Percentiles rank a stretch among this genome's conserved stretches.
phyloP scores from a whole-genome alignment of 2,888 invertebrate species.

The Harpalus rufipes region DNA sequence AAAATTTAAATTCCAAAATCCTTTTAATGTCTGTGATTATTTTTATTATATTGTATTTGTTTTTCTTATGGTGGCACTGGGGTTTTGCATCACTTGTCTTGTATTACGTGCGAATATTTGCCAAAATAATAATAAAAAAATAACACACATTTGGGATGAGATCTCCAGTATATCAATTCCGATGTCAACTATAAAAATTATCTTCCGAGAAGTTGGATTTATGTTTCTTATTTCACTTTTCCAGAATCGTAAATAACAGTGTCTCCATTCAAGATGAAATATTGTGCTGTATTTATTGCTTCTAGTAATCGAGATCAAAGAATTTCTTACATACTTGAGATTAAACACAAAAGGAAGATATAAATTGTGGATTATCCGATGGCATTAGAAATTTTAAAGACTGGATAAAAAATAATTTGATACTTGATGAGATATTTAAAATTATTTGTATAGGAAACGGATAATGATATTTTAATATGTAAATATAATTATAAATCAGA shows the following conservation, averaged over 20 bases:
- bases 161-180: slow-evolving; percentile 7
- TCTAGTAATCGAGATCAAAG: slow-evolving; percentile 41
- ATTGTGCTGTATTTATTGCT: slow-evolving; percentile 46
- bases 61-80: neutral
- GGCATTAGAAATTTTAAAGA: slow-evolving; percentile 13
- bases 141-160: neutral
- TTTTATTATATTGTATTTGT: neutral
- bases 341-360: slow-evolving; percentile 32
- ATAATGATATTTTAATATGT: slow-evolving; percentile 45
- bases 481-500: slow-evolving; percentile 59
- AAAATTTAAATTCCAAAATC: neutral
- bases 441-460: slow-evolving; percentile 25
- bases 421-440: slow-evolving; percentile 3
- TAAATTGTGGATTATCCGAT: slow-evolving; percentile 30
- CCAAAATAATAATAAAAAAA: neutral
- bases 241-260: slow-evolving; percentile 27
- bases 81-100: neutral
- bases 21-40: neutral
- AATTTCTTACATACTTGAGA: slow-evolving; percentile 40
- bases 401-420: neutral
- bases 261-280: slow-evolving; percentile 42
- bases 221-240: slow-evolving; percentile 15
- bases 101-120: slow-evolving; percentile 12
- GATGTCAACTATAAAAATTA: slow-evolving; percentile 34
- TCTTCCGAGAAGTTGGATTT: slow-evolving; percentile 30